A percentile compares a stretch with the other conserved stretches of the same genome.
Conservation (phyloP, 2,797 vertebrate genomes). For the Hapalemur alaotrensis region DNA sequence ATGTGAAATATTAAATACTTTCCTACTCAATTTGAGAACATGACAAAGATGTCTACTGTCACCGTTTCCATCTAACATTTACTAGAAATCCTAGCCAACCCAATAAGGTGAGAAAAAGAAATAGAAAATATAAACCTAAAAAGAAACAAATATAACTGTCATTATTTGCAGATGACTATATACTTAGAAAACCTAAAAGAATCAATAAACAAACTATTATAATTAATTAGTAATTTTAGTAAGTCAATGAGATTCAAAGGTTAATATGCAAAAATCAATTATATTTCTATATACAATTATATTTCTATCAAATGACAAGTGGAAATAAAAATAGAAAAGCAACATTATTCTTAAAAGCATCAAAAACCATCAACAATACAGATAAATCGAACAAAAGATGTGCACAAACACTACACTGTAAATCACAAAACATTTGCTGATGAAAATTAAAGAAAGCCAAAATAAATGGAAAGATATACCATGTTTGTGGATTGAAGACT, state of each 20-base stretch:
- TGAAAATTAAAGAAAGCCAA: not conserved
- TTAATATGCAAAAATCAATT: not conserved
- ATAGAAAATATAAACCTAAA: not conserved
- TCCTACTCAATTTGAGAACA: not conserved
- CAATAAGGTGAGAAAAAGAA: not conserved
- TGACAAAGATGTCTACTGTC: not conserved
- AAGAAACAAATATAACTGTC: not conserved
- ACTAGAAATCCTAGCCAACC: not conserved
- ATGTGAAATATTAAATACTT: not conserved
- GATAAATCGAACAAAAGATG: not conserved
- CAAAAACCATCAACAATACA: not conserved
- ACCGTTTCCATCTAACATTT: not conserved
- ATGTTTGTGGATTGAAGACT: not conserved
- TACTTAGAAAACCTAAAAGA: not conserved
- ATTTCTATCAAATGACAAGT: not conserved
- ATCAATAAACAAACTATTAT: not conserved
- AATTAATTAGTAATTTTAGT: not conserved
- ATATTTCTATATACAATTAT: not conserved
- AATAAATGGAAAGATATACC: not conserved
- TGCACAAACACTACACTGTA: not conserved
- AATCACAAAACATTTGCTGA: not conserved
- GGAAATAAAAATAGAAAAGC: not conserved
- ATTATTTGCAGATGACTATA: not conserved
- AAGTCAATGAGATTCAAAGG: not conserved
- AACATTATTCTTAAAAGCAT: not conserved